These are phyloP conservation scores for Galerucella pusilla DNA, from an alignment of 2,888 invertebrate genomes.

Conservation along the genomic window DNA sequence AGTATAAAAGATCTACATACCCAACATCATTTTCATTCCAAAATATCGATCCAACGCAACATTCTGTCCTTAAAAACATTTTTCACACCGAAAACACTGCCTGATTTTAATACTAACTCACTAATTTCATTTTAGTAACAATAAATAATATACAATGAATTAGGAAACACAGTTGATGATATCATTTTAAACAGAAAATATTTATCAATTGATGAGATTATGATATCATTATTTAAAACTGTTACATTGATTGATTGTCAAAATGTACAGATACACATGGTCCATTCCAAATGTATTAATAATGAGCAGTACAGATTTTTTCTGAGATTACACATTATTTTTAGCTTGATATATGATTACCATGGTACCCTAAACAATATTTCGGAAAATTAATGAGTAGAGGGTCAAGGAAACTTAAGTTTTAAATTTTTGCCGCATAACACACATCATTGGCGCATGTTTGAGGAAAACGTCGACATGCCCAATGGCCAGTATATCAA, in stretches of 20 bases:
- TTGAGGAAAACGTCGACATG: too few species aligned
- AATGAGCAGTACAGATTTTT: too few species aligned
- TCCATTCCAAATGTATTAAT: too few species aligned
- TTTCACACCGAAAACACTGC: too few species aligned
- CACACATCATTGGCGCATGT: too few species aligned
- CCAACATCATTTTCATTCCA: constrained; percentile 1
- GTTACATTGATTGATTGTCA: not conserved
- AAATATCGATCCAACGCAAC: constrained; percentile 17
- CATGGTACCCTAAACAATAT: too few species aligned
- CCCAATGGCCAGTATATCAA: too few species aligned
- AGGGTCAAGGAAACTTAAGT: too few species aligned
- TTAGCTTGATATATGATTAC: too few species aligned
- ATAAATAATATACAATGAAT: constrained; percentile 3
- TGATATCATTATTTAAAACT: not conserved
- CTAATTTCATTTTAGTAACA: not conserved
- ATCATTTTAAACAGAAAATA: constrained; percentile 10
- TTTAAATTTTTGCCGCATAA: too few species aligned
- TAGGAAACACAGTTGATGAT: constrained; percentile 16
- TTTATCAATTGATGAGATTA: constrained; percentile 23
- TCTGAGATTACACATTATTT: too few species aligned
- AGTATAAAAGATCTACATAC: constrained; percentile 2
- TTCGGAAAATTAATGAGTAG: too few species aligned
- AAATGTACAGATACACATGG: not conserved
- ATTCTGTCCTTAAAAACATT: constrained; percentile 9
- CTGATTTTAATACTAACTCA: not conserved